Evolutionary conservation across 30 jellyfish, hydroid and myxozoan genomes (phyloP).

Genomic region (Aurelia aurita complex sp. Pacific): DNA sequence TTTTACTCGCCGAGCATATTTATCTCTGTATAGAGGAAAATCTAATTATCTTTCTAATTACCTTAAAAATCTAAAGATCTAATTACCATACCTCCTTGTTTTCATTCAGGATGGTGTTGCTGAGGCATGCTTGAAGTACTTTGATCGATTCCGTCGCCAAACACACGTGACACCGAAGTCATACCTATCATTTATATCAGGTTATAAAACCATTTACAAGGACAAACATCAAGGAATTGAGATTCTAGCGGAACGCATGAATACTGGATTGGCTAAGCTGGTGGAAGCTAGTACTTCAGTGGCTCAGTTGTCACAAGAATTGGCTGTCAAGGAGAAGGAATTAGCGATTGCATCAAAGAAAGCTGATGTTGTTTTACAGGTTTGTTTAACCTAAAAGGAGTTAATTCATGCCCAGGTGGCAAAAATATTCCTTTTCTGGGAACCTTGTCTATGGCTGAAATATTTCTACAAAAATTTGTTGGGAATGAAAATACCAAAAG

Average conservation of each 20-base stretch:
- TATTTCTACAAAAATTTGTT: no score
- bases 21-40: no score
- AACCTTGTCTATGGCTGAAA: no score
- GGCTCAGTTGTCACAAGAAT: constrained; percentile 79
- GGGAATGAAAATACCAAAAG: no score
- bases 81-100: neutral
- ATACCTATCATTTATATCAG: constrained; percentile 79
- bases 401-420: no score
- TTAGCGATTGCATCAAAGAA: constrained; percentile 85
- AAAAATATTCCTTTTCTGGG: no score
- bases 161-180: constrained; percentile 96
- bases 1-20: no score
- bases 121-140: constrained; percentile 73
- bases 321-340: constrained; percentile 89
- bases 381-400: neutral
- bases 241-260: constrained; percentile 77
- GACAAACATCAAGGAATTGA: constrained; percentile 75
- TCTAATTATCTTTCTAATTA: no score
- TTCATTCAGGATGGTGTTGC: constrained; percentile 68
- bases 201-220: constrained; percentile 71
- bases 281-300: constrained; percentile 91
- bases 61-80: no score
- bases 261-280: constrained; percentile 79
- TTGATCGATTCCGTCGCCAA: constrained; percentile 90
- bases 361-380: constrained; percentile 91